A percentile compares a stretch with the other conserved stretches of the same genome.
Evolutionary conservation across 2,797 vertebrate genomes (phyloP).

Genomic region (Peromyscus nudipes): DNA sequence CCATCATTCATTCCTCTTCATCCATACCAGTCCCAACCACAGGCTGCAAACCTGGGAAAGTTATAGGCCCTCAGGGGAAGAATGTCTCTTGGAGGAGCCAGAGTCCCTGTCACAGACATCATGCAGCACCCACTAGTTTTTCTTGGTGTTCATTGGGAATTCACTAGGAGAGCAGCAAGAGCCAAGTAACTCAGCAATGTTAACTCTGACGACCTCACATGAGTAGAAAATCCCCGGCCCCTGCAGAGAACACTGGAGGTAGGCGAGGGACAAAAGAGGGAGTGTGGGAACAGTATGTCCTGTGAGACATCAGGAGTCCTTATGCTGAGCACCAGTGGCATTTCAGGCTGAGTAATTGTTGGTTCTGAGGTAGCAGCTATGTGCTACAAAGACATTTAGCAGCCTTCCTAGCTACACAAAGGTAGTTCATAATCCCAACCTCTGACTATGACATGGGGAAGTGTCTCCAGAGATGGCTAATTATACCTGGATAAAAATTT

Average conservation of each 20-base stretch:
- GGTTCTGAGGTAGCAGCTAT: accelerated
- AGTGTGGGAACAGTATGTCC: accelerated
- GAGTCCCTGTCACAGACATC: slow-evolving; percentile 53
- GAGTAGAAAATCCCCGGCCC: neutral
- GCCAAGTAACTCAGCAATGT: slow-evolving; percentile 47
- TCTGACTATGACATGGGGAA: neutral
- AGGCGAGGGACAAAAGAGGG: too few species aligned
- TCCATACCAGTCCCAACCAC: slow-evolving; percentile 52
- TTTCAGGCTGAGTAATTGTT: neutral
- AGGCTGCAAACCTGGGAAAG: slow-evolving; percentile 58
- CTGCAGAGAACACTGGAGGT: neutral
- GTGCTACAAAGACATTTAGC: neutral
- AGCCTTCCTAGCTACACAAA: neutral
- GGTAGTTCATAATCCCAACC: accelerated
- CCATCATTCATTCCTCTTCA: slow-evolving; percentile 75
- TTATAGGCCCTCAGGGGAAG: slow-evolving; percentile 62
- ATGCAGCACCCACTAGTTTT: neutral
- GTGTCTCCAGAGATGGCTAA: neutral
- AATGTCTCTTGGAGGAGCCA: slow-evolving; percentile 49
- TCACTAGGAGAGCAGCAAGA: neutral
- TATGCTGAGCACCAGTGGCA: accelerated
- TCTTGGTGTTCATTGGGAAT: neutral
- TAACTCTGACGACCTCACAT: neutral
- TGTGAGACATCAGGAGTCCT: neutral
- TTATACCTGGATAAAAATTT: neutral